These are phyloP conservation scores for Sitodiplosis mosellana DNA, from an alignment of 1,140 invertebrate species.

Conservation along the genomic window DNA sequence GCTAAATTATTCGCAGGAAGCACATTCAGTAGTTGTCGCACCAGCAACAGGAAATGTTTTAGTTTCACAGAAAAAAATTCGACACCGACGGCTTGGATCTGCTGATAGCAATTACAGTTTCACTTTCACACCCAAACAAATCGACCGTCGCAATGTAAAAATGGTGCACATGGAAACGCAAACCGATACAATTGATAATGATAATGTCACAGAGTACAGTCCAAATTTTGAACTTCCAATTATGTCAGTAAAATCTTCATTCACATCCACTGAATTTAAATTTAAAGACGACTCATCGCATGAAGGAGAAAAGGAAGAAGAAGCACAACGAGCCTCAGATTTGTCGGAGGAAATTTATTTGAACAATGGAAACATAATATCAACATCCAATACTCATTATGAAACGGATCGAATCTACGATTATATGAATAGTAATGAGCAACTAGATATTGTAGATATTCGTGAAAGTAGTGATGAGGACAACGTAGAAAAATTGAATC, in stretches of 20 bases:
- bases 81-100: conserved; percentile 34
- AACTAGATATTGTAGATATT: conserved; percentile 16
- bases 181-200: conserved; percentile 41
- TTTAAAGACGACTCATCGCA: too few relatives aligned
- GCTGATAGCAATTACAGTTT: conserved; percentile 25
- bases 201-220: conserved; percentile 12
- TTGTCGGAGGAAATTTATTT: too few relatives aligned
- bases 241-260: too few relatives aligned
- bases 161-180: conserved; percentile 44
- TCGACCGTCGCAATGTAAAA: conserved; percentile 24
- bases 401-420: too few relatives aligned
- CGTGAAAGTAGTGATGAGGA: conserved; percentile 44
- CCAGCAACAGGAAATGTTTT: conserved; percentile 28
- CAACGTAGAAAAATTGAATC: conserved; percentile 40
- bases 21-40: conserved; percentile 30
- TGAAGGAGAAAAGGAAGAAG: too few relatives aligned
- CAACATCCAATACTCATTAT: too few relatives aligned
- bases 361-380: too few relatives aligned
- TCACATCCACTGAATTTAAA: too few relatives aligned
- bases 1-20: conserved; percentile 34
- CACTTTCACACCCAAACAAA: conserved; percentile 6
- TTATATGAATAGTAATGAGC: conserved; percentile 28
- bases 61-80: conserved; percentile 3
- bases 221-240: too few relatives aligned
- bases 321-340: too few relatives aligned